Percentiles rank a stretch among this genome's conserved stretches.
Evolutionary conservation across 1,140 invertebrate species (phyloP).

Genomic region (Macrocentrus cingulum): DNA sequence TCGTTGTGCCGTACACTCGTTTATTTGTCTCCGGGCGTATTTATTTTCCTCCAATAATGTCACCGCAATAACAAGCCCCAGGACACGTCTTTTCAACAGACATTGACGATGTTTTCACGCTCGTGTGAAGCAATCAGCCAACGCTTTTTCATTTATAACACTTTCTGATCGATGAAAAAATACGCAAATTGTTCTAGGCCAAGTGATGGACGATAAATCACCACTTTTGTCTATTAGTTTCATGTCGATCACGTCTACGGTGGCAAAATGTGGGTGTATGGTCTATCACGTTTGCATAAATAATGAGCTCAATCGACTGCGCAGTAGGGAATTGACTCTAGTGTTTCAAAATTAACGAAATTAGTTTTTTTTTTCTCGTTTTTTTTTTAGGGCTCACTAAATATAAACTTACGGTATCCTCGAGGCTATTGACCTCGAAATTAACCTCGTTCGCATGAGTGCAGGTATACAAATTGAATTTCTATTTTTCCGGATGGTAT

Average conservation of each 20-base stretch:
- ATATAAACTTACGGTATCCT: too few relatives aligned
- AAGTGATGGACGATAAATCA: neutral
- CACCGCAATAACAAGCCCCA: constrained; percentile 28
- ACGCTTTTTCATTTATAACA: too few relatives aligned
- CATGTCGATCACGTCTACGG: neutral
- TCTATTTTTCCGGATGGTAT: too few relatives aligned
- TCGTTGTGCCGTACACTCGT: constrained; percentile 10
- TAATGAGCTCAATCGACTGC: neutral
- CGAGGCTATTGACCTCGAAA: too few relatives aligned
- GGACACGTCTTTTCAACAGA: constrained; percentile 1
- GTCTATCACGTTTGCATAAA: neutral
- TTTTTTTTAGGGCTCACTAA: too few relatives aligned
- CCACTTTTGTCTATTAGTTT: neutral
- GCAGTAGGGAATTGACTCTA: too few relatives aligned
- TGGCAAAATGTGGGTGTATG: neutral
- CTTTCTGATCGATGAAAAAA: neutral
- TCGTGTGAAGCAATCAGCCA: too few relatives aligned
- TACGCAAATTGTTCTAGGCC: neutral
- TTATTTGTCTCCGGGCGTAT: constrained; percentile 30
- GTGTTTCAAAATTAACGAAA: too few relatives aligned
- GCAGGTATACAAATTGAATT: too few relatives aligned
- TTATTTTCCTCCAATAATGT: constrained; percentile 33
- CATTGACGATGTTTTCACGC: too few relatives aligned
- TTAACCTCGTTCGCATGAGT: too few relatives aligned
- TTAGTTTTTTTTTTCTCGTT: too few relatives aligned